Conservation (phyloP, 2,888 invertebrate genomes). For the Omphaloscelis lunosa region DNA sequence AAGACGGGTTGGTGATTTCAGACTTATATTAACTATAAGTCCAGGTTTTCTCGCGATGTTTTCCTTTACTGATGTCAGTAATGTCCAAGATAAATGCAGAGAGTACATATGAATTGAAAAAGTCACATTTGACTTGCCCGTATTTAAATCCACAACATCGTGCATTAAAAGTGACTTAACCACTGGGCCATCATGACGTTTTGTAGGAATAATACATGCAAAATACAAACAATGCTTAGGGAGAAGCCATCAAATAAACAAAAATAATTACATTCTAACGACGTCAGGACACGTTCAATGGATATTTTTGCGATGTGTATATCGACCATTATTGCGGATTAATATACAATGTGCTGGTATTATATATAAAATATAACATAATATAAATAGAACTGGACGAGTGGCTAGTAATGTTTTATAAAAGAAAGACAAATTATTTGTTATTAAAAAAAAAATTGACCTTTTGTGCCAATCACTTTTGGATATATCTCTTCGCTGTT, state of each 20-base stretch:
- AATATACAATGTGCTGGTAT: not conserved
- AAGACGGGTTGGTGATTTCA: too few relatives aligned
- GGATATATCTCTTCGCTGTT: conserved; percentile 6
- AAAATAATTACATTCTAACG: conserved; percentile 19
- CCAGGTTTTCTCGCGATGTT: too few relatives aligned
- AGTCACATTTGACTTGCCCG: too few relatives aligned
- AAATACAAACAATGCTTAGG: not conserved
- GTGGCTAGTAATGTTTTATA: not conserved
- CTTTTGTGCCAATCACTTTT: conserved; percentile 25
- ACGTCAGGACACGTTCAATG: not conserved
- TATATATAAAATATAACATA: conserved; percentile 1
- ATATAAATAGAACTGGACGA: conserved; percentile 24
- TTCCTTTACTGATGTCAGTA: too few relatives aligned
- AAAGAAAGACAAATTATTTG: conserved; percentile 12
- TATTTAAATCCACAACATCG: too few relatives aligned
- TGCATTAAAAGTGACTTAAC: too few relatives aligned
- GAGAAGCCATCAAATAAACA: not conserved
- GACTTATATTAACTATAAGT: too few relatives aligned
- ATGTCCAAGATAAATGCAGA: too few relatives aligned
- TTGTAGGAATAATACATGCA: not conserved
- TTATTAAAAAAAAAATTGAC: conserved; percentile 31
- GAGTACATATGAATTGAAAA: too few relatives aligned
- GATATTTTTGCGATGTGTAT: conserved; percentile 10
- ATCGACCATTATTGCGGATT: conserved; percentile 22
- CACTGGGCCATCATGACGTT: too few relatives aligned